These are phyloP conservation scores for Atta colombica DNA, from an alignment of 1,140 invertebrate species.

Conservation along the genomic window DNA sequence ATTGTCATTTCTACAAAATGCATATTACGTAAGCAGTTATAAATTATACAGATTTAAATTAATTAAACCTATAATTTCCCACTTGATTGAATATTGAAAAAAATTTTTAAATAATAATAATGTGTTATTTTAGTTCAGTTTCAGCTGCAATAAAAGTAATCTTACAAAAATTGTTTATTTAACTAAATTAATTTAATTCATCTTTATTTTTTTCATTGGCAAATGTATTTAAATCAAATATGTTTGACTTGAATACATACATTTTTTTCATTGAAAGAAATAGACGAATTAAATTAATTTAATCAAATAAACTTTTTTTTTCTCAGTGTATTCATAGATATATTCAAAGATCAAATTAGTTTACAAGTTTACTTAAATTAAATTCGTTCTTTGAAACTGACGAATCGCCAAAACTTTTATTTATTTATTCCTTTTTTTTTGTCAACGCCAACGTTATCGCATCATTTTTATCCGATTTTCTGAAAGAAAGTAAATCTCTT, in stretches of 20 bases:
- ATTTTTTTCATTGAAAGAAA: too few species aligned
- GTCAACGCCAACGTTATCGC: neutral
- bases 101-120: slow-evolving; percentile 1
- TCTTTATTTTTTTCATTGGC: too few species aligned
- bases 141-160: neutral
- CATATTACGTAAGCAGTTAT: neutral
- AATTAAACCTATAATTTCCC: neutral
- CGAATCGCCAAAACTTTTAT: neutral
- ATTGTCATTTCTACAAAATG: neutral
- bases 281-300: too few species aligned
- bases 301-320: too few species aligned
- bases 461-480: slow-evolving; percentile 35
- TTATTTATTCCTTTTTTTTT: neutral
- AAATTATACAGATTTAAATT: neutral
- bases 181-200: too few species aligned
- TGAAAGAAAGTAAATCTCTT: slow-evolving; percentile 28
- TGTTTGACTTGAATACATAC: neutral
- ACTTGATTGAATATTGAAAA: neutral
- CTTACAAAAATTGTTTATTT: too few species aligned
- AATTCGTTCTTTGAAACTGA: neutral
- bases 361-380: neutral
- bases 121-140: neutral
- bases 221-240: too few species aligned
- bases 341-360: neutral
- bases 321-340: too few species aligned